Evolutionary conservation across 2,113 vertebrate genomes (phyloP), one percentile per base, ranked within the genome.

Genomic region (Chunga burmeisteri): DNA sequence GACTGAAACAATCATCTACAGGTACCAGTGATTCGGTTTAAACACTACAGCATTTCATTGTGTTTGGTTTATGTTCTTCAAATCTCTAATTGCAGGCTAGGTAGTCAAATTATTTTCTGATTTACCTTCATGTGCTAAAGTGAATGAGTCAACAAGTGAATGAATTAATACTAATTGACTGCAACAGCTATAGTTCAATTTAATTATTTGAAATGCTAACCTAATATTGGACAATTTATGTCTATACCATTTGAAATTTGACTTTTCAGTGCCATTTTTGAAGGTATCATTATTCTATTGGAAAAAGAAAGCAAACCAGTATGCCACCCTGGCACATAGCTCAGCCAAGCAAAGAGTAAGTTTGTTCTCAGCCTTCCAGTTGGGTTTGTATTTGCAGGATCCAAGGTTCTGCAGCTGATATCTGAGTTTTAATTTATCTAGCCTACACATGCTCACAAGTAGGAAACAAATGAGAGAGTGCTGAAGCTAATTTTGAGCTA

Each of bases 101-200:
- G 59, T 81, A 91, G 92, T 82, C 79, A 86, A 68, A 92, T 97
- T 94, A 93, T 95, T 94, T 94, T 95, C 93, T 92, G 81, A 94
- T 97, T 94, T 97, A 91, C 86, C 75, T 90, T 95, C 74, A 70
- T 92, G 59, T 86, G 61, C 70, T 92, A 30, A 92, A 95, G 72
- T 63, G 81, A 91, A 81, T 88, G 91, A 97, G 90, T 96, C 96
- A 96, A 94, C 90, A 91, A 96, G 85, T 67, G 68, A 94, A 90
- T 86, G 42, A 96, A 94, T 96, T 93, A 77, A 90, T 71, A 53
- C 70, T 93, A 88, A 88, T 93, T 92, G 91, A 94, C 77, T 85
- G 84, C 81, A 95, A 89, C 88, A 95, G 93, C 91, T 96, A 47
- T 88, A 94, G 71, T 92, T 96, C 62, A 96, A 77, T 97, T 88